A percentile compares a stretch with the other conserved stretches of the same genome.
Conservation (phyloP, 2,888 invertebrate genomes). For the Eupsilia transversa region DNA sequence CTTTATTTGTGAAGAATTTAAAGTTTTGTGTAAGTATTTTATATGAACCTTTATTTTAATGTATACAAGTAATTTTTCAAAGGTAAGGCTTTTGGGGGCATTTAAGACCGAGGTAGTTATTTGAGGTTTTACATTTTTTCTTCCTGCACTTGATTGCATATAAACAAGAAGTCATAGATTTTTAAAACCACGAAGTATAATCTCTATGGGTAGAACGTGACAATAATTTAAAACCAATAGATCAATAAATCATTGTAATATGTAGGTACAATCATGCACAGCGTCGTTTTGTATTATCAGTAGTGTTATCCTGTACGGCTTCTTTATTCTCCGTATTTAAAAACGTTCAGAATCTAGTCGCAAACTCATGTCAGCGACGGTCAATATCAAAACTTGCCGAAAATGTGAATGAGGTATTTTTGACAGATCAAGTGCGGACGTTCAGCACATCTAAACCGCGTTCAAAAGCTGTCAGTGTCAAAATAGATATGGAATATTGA, state of each 20-base stretch:
- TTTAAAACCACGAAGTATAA: background rate
- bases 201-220: background rate
- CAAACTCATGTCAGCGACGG: background rate
- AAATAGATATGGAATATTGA: too few relatives aligned
- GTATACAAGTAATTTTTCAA: background rate
- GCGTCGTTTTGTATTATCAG: background rate
- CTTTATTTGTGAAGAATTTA: background rate
- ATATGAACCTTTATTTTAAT: background rate
- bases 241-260: background rate
- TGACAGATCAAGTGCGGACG: background rate
- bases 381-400: background rate
- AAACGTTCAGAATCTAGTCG: background rate
- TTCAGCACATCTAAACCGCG: too few relatives aligned
- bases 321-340: background rate
- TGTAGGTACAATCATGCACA: background rate
- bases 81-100: background rate
- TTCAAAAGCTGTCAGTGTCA: too few relatives aligned
- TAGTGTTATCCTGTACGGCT: background rate
- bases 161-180: background rate
- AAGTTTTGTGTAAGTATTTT: conserved; percentile 1
- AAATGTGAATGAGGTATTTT: background rate
- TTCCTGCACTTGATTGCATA: background rate
- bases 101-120: background rate
- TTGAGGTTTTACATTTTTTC: too few relatives aligned
- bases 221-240: conserved; percentile 1